phyloP scores from a whole-genome alignment of 2,888 invertebrate genomes.

The Caenorhabditis plicata region DNA sequence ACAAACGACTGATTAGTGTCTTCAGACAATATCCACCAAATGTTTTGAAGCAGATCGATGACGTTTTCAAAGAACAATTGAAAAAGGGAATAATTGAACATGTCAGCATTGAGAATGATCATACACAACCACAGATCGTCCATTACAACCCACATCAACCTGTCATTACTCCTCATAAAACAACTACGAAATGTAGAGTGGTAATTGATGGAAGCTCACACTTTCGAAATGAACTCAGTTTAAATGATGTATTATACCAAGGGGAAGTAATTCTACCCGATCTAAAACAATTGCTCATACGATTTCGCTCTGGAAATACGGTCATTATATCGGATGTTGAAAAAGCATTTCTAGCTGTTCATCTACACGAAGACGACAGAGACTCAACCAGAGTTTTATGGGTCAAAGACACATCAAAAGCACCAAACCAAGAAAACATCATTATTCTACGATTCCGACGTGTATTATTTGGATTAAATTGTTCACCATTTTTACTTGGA shows the following conservation, averaged over 20 bases:
- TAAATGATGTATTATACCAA: constrained; percentile 37
- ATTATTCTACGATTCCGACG: constrained; percentile 20
- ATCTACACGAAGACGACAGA: constrained; percentile 22
- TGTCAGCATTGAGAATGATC: no score
- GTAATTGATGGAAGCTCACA: constrained; percentile 30
- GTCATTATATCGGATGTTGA: constrained; percentile 30
- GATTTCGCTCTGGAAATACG: constrained; percentile 16
- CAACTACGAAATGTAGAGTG: no score
- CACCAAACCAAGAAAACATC: constrained; percentile 14
- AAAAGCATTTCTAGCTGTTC: constrained; percentile 39
- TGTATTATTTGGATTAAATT: constrained; percentile 33
- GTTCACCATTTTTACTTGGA: constrained; percentile 25
- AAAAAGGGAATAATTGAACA: no score
- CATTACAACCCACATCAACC: no score
- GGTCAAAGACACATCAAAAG: constrained; percentile 16
- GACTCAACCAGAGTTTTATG: constrained; percentile 27
- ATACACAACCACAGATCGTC: no score
- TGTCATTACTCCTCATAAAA: no score
- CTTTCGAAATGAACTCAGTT: constrained; percentile 3
- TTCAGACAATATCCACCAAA: no score
- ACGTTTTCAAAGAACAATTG: no score
- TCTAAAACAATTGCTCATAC: constrained; percentile 14
- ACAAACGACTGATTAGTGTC: no score
- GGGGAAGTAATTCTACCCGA: constrained; percentile 29
- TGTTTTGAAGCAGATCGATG: no score